These are phyloP conservation scores for Coranthus polyacanthus DNA, from an alignment of 2,797 vertebrate species.

Conservation along the genomic window DNA sequence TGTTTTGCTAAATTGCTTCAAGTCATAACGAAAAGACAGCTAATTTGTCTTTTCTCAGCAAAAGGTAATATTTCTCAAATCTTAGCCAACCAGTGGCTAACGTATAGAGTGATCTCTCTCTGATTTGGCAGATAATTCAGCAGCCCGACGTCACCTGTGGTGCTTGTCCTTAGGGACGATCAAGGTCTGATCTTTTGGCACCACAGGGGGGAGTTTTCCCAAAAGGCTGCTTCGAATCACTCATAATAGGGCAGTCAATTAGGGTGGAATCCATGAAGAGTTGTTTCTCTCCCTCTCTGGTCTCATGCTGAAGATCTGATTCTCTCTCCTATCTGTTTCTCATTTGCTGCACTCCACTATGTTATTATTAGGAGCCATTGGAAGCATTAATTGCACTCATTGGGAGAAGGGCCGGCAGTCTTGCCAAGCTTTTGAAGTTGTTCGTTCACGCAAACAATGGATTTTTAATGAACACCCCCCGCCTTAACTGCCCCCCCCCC, in stretches of 20 bases:
- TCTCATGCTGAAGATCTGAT: conserved; percentile 34
- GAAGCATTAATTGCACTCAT: conserved; percentile 77
- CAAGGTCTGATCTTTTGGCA: conserved; percentile 41
- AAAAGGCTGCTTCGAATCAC: conserved; percentile 40
- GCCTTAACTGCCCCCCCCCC: conserved; percentile 1
- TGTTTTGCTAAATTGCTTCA: background rate
- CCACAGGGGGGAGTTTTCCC: conserved; percentile 32
- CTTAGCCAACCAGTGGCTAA: background rate
- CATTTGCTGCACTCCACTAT: conserved; percentile 27
- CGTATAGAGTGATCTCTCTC: too few relatives aligned
- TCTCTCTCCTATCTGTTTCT: conserved; percentile 29
- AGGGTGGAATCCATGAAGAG: conserved; percentile 56
- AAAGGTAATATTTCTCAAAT: background rate
- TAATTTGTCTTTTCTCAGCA: background rate
- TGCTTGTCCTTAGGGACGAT: conserved; percentile 42
- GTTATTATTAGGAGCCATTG: conserved; percentile 66
- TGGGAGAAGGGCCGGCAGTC: conserved; percentile 67
- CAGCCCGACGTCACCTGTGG: conserved; percentile 14
- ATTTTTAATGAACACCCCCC: conserved; percentile 75
- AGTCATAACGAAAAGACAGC: conserved; percentile 4
- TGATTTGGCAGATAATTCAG: background rate
- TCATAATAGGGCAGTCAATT: conserved; percentile 62
- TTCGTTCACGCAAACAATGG: conserved; percentile 68
- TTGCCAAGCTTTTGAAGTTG: conserved; percentile 74
- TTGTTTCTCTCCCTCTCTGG: conserved; percentile 18